Evolutionary conservation across 2,113 vertebrate species (phyloP), one percentile per base, ranked within the genome.

Genomic region (Raphicerus campestris): DNA sequence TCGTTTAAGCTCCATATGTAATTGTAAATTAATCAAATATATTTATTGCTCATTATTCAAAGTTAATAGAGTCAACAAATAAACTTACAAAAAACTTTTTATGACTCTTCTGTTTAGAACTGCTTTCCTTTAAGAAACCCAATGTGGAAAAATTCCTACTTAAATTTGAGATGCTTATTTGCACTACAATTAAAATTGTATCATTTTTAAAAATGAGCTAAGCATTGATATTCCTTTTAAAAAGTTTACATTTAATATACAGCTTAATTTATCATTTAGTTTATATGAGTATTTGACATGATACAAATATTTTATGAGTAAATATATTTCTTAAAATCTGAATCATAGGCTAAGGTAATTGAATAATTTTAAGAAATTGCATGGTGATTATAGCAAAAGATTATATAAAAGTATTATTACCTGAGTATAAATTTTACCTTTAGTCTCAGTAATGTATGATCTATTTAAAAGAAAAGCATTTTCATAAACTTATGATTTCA

Each of bases 401-500:
- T 20, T 89, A 82, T 70, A 11, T 94, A 61, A 70, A 87, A 82
- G 28, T 49, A 58, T 42, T 28, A 91, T 51, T 51, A 70, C 15
- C 47, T 77, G 32, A 73, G 92, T 42, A 86, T 91, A 94, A 92
- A 80, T 61, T 66, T 94, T 90, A 84, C 63, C 35, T 94, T 88
- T 70, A 94, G 35, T 85, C 56, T 91, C n/a, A 97, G 77, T 63
- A 90, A 95, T 53, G 15, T 32, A 51, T 35, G 30, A 66, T 45
- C 49, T 95, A 88, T 56, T 85, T 86, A 83, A 82, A 94, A 86
- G 61, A n/a, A 94, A 96, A 93, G 39, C 80, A 28, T 87, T 22
- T 93, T 42, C 55, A 90, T 45, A 87, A 92, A 96, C 30, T 87
- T 84, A 87, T 7, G 13, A 94, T 81, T 94, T 95, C n/a, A 97